Conservation (phyloP, 2,888 invertebrate genomes). For the Cheilosia vernalis region DNA sequence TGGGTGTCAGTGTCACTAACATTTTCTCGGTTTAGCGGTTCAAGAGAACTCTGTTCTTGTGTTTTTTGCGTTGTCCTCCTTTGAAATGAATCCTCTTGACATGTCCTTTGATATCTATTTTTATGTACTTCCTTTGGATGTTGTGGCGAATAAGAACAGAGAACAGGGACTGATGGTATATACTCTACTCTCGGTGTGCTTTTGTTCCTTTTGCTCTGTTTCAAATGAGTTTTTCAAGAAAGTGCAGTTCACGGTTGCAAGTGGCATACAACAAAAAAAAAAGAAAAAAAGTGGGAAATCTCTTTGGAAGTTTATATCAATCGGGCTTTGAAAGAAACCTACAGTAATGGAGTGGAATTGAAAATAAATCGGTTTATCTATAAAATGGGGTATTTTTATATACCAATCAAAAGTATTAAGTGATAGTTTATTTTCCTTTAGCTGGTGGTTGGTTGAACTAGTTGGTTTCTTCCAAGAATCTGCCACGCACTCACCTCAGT, state of each 20-base stretch:
- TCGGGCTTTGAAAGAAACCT: not conserved
- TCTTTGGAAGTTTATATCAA: not conserved
- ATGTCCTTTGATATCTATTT: slow-evolving; percentile 21
- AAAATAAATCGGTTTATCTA: not conserved
- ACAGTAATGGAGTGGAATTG: not conserved
- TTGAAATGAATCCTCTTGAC: slow-evolving; percentile 30
- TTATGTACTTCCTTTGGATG: not conserved
- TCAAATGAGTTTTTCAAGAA: not conserved
- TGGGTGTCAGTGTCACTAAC: slow-evolving; percentile 20
- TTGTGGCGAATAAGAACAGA: not conserved
- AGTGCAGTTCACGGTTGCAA: not conserved
- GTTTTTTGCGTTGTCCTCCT: not conserved
- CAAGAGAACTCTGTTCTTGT: not conserved
- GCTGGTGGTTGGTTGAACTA: no score
- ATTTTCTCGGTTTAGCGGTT: slow-evolving; percentile 21
- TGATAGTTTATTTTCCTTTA: no score
- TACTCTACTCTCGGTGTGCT: no score
- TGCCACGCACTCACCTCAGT: no score
- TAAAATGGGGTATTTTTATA: not conserved
- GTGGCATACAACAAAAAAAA: not conserved
- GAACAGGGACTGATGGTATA: no score
- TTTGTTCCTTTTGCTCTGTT: not conserved
- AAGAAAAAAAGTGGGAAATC: not conserved
- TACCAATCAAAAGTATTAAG: no score
- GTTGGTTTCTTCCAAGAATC: no score